Conservation (phyloP, 2,797 vertebrate genomes). For the Paramormyrops hopkinsi region DNA sequence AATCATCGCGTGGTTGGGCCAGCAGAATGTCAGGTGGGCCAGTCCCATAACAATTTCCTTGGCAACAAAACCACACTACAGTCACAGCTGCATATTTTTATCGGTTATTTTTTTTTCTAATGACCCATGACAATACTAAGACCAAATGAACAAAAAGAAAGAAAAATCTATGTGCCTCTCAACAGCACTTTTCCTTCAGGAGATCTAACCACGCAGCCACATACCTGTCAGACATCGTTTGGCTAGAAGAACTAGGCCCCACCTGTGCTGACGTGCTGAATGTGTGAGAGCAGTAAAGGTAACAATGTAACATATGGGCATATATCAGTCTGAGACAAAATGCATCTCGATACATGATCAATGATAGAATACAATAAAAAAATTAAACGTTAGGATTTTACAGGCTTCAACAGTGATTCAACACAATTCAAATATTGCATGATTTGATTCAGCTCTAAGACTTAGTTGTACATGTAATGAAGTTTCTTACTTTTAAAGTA, state of each 20-base stretch:
- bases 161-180: not conserved
- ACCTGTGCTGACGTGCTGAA: not conserved
- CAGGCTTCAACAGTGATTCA: not conserved
- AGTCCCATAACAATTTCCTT: not conserved
- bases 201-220: not conserved
- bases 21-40: not conserved
- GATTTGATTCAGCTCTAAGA: not conserved
- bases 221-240: not conserved
- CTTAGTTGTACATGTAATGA: not conserved
- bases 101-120: not conserved
- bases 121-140: not conserved
- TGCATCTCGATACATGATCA: not conserved
- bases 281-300: not conserved
- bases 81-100: not conserved
- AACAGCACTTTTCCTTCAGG: not conserved
- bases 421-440: not conserved
- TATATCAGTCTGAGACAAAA: not conserved
- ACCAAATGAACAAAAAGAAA: not conserved
- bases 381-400: not conserved
- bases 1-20: not conserved
- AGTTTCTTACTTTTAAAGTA: not conserved
- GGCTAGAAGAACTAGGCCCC: not conserved
- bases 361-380: not conserved
- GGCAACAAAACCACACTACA: not conserved
- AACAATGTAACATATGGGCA: not conserved